Percentiles rank a stretch among this genome's conserved stretches.
phyloP scores from a whole-genome alignment of 1,140 invertebrate genomes.

The Trachymyrmex cornetzi region DNA sequence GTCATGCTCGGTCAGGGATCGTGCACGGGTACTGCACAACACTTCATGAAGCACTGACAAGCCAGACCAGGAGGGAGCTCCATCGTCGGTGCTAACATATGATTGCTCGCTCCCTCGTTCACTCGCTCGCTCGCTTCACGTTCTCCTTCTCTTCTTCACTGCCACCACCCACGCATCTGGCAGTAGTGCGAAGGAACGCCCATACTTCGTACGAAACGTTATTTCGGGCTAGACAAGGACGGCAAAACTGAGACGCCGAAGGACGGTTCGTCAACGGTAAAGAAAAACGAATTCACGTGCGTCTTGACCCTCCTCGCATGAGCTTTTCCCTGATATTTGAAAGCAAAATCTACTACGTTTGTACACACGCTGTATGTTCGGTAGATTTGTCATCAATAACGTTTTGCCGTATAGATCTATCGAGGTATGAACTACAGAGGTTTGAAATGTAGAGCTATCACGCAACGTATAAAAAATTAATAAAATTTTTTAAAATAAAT shows the following conservation, averaged over 20 bases:
- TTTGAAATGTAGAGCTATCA: background rate
- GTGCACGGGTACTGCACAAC: slow-evolving; percentile 72
- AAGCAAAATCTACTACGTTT: background rate
- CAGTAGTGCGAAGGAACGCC: slow-evolving; percentile 76
- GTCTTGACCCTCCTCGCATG: background rate
- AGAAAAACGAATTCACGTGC: slow-evolving; percentile 27
- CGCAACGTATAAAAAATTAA: background rate
- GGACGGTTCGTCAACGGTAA: slow-evolving; percentile 3
- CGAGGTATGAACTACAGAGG: no score
- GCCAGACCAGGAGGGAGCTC: slow-evolving; percentile 76
- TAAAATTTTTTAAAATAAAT: background rate
- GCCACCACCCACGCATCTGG: slow-evolving; percentile 84
- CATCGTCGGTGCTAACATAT: slow-evolving; percentile 79
- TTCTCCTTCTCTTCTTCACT: slow-evolving; percentile 80
- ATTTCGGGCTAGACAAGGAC: slow-evolving; percentile 74
- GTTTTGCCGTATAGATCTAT: background rate
- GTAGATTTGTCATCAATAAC: background rate
- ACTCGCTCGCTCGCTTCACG: slow-evolving; percentile 68
- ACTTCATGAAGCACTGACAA: slow-evolving; percentile 79
- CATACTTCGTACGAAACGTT: slow-evolving; percentile 66
- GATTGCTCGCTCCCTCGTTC: slow-evolving; percentile 71
- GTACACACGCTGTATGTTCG: no score
- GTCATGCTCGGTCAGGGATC: slow-evolving; percentile 47
- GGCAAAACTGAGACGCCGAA: slow-evolving; percentile 26
- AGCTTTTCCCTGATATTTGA: background rate